Conservation (phyloP, 2,797 vertebrate genomes). For the Emydoidea blandingii region DNA sequence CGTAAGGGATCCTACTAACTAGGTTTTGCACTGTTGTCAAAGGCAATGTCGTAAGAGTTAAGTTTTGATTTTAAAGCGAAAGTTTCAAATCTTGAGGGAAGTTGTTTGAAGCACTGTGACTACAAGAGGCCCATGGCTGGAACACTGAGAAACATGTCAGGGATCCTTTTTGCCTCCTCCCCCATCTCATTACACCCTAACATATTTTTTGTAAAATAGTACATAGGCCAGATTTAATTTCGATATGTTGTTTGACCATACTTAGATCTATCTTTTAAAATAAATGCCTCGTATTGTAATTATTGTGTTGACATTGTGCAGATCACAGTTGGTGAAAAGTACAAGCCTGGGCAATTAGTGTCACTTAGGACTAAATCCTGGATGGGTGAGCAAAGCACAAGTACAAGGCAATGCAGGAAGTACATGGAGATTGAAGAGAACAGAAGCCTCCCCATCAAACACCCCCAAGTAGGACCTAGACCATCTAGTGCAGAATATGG, state of each 20-base stretch:
- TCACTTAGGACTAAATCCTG: neutral
- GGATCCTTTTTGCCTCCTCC: rapidly evolving
- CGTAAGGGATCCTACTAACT: constrained; percentile 44
- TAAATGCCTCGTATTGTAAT: rapidly evolving
- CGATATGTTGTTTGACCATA: neutral
- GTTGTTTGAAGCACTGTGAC: constrained; percentile 20
- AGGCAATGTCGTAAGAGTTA: constrained; percentile 20
- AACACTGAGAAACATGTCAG: neutral
- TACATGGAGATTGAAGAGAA: rapidly evolving
- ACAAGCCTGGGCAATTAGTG: rapidly evolving
- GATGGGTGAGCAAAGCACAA: rapidly evolving
- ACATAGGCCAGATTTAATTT: neutral
- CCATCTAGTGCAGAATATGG: neutral
- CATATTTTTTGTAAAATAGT: rapidly evolving
- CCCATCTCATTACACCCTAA: neutral
- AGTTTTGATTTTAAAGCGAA: neutral
- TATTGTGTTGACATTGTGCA: neutral
- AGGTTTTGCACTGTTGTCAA: constrained; percentile 46
- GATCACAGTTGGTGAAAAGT: rapidly evolving
- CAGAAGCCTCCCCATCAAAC: rapidly evolving
- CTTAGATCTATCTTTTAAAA: neutral
- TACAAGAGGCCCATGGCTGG: neutral
- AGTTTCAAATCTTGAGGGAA: constrained; percentile 11
- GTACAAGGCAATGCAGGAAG: neutral
- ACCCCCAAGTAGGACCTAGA: neutral